These are phyloP conservation scores for Passer montanus DNA, from an alignment of 2,113 vertebrate species.

Conservation along the genomic window DNA sequence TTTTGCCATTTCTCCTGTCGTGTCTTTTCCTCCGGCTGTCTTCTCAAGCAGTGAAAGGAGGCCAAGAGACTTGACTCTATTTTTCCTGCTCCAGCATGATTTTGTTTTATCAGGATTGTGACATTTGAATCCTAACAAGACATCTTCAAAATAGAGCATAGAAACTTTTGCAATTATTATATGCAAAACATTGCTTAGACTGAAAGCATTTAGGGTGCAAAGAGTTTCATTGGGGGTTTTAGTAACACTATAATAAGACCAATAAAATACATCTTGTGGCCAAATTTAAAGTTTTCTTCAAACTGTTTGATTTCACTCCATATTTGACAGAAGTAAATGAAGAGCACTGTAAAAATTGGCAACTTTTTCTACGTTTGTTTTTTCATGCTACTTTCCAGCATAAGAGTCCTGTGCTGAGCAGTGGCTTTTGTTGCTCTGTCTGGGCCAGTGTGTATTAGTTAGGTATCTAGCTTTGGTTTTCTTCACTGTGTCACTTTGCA, in stretches of 20 bases:
- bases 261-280: neutral
- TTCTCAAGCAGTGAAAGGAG: neutral
- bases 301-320: neutral
- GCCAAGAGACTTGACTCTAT: neutral
- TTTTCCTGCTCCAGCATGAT: neutral
- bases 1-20: neutral
- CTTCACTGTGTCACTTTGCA: neutral
- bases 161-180: neutral
- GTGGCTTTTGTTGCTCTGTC: neutral
- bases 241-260: neutral
- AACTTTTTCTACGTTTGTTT: neutral
- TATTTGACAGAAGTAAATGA: neutral
- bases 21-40: neutral
- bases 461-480: neutral
- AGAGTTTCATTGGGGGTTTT: neutral
- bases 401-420: neutral
- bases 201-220: neutral
- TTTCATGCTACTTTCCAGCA: neutral
- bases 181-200: neutral
- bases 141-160: neutral
- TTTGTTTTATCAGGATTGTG: neutral
- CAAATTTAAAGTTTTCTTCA: neutral
- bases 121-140: neutral
- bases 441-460: neutral
- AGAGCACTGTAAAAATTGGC: neutral